Conservation (phyloP, 2,888 invertebrate genomes). For the Brenthis ino region DNA sequence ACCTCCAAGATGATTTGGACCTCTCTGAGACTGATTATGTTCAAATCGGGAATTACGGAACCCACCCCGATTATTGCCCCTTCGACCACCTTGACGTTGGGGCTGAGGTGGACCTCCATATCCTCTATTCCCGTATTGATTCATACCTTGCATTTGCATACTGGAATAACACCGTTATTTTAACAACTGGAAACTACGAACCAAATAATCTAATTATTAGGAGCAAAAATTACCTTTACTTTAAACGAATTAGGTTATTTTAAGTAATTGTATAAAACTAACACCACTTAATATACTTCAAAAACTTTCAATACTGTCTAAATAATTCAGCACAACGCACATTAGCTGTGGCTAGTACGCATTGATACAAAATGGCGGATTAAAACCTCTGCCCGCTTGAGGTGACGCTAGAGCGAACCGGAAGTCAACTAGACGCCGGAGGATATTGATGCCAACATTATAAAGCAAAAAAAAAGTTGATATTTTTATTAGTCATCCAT, state of each 20-base stretch:
- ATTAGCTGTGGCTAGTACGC: not conserved
- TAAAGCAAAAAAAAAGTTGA: not conserved
- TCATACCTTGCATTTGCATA: slow-evolving; percentile 75
- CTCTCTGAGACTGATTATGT: slow-evolving; percentile 51
- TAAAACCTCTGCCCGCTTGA: not conserved
- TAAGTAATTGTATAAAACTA: slow-evolving; percentile 1
- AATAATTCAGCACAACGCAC: slow-evolving; percentile 2
- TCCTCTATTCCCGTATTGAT: slow-evolving; percentile 74
- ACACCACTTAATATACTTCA: slow-evolving; percentile 1
- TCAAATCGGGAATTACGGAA: slow-evolving; percentile 77
- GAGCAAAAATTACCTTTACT: not conserved
- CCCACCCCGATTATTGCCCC: slow-evolving; percentile 65
- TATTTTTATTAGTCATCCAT: no score
- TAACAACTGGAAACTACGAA: not conserved
- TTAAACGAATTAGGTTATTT: not conserved
- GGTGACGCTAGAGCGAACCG: not conserved
- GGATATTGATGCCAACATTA: not conserved
- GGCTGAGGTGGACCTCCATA: slow-evolving; percentile 77
- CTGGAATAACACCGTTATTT: slow-evolving; percentile 32
- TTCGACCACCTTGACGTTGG: slow-evolving; percentile 69
- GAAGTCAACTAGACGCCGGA: not conserved
- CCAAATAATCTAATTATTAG: no score
- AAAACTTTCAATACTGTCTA: not conserved
- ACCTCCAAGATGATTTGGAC: slow-evolving; percentile 67
- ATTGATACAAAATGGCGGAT: slow-evolving; percentile 15